phyloP scores from a whole-genome alignment of 2,113 vertebrate species.

The Genyomyrus donnyi region DNA sequence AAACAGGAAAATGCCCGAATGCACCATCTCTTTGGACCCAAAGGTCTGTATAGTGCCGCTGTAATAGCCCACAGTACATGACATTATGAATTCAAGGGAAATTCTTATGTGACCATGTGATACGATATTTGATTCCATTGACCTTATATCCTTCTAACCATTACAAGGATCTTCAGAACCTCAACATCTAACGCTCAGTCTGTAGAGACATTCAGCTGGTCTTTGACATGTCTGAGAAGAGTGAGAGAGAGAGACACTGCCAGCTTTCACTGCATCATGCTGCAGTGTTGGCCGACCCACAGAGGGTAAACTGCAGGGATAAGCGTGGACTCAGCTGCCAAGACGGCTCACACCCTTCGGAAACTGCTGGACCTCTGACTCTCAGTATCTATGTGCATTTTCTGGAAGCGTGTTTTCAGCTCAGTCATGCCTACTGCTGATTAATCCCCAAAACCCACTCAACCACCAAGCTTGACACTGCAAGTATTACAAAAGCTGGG shows the following conservation, averaged over 20 bases:
- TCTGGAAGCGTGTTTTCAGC: background rate
- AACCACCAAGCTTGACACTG: background rate
- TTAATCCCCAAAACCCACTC: background rate
- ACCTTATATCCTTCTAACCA: background rate
- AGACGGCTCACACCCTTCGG: background rate
- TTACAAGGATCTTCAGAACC: background rate
- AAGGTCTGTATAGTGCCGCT: background rate
- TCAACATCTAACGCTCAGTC: background rate
- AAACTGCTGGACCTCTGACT: background rate
- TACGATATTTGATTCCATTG: background rate
- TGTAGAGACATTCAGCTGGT: background rate
- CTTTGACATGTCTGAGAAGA: background rate
- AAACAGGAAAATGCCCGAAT: background rate
- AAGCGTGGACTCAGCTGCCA: constrained; percentile 42
- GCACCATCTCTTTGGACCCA: background rate
- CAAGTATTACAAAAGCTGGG: background rate
- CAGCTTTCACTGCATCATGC: background rate
- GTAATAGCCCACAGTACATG: background rate
- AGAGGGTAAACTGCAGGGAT: constrained; percentile 33
- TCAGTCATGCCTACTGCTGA: background rate
- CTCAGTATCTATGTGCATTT: background rate
- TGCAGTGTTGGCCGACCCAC: constrained; percentile 21
- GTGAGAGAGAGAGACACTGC: background rate
- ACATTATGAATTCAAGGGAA: background rate
- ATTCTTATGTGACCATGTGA: background rate